A percentile compares a stretch with the other conserved stretches of the same genome.
Evolutionary conservation across 2,113 vertebrate species (phyloP).

Genomic region (Gorilla gorilla): DNA sequence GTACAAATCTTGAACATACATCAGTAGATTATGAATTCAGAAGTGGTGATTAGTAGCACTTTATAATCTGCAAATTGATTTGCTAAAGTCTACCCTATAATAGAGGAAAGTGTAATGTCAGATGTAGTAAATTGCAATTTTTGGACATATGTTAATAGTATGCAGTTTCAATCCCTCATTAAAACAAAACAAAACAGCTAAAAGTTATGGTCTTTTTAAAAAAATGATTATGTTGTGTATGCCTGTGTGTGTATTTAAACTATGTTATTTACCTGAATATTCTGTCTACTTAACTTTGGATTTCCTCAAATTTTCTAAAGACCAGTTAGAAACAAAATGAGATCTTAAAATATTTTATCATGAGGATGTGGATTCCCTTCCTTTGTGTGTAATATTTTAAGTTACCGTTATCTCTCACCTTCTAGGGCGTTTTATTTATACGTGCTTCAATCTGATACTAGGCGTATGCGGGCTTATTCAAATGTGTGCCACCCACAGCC

Average conservation of each 20-base stretch:
- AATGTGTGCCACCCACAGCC: fast-evolving
- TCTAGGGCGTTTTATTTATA: background rate
- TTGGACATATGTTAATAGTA: background rate
- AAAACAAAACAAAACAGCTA: background rate
- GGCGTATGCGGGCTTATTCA: background rate
- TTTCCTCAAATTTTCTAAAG: background rate
- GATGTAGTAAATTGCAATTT: background rate
- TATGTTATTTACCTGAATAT: background rate
- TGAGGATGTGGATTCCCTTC: background rate
- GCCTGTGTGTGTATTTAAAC: background rate
- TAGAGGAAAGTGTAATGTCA: background rate
- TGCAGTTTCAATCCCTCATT: background rate
- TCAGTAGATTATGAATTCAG: background rate
- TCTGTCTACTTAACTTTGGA: background rate
- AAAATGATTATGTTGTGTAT: background rate
- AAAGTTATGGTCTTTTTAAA: background rate
- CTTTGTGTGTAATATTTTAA: background rate
- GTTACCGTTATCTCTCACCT: background rate
- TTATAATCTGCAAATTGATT: background rate
- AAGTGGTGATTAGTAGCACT: background rate
- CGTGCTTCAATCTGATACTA: background rate
- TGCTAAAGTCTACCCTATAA: background rate
- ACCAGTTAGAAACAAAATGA: background rate
- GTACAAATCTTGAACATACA: background rate
- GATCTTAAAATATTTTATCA: background rate